phyloP scores from a whole-genome alignment of 1,140 invertebrate genomes.

The Pemphigus obesinymphae region DNA sequence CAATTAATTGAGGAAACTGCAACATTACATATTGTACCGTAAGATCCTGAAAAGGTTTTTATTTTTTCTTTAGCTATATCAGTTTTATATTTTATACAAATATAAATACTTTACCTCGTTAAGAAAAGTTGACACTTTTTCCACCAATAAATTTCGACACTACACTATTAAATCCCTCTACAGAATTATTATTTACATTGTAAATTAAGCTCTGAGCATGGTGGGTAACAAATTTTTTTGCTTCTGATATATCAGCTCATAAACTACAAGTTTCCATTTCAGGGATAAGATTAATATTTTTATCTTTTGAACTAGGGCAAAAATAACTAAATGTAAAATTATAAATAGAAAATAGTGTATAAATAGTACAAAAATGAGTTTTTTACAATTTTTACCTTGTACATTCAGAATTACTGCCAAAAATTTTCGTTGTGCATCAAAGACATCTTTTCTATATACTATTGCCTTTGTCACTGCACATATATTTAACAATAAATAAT shows the following conservation, averaged over 20 bases:
- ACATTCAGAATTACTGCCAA: not conserved
- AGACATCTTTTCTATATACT: not conserved
- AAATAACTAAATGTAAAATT: not conserved
- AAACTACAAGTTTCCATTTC: not conserved
- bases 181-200: no score
- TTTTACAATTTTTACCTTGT: not conserved
- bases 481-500: not conserved
- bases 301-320: not conserved
- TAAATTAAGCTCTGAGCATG: no score
- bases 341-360: no score
- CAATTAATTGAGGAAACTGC: no score
- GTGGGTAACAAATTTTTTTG: not conserved
- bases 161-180: not conserved
- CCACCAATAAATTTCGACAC: no score
- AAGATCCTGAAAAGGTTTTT: no score
- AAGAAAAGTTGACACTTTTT: no score
- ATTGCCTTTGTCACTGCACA: not conserved
- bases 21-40: no score
- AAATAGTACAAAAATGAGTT: no score
- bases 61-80: no score
- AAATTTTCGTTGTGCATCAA: not conserved
- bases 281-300: not conserved
- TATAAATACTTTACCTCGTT: no score
- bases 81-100: no score
- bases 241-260: not conserved